A percentile compares a stretch with the other conserved stretches of the same genome.
Evolutionary conservation across 1,140 invertebrate genomes (phyloP).

Genomic region (Lamellibrachia luymesi): DNA sequence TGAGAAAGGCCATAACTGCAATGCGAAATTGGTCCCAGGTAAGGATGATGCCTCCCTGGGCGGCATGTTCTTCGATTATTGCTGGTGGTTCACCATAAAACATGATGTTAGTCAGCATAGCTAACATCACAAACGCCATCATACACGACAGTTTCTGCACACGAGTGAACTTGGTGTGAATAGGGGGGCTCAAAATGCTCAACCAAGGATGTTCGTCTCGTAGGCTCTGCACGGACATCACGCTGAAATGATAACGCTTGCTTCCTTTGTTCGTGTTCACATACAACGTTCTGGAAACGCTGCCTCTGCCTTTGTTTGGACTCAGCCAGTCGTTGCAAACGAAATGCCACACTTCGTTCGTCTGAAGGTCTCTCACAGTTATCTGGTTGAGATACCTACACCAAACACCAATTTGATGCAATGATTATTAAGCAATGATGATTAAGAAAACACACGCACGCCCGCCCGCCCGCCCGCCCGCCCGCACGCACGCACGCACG

Average conservation of each 20-base stretch:
- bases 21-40: not conserved
- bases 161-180: not conserved
- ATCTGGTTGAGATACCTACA: conserved; percentile 12
- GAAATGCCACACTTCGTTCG: conserved; percentile 14
- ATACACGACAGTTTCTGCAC: not conserved
- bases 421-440: not conserved
- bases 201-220: not conserved
- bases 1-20: not conserved
- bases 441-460: no score
- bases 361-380: conserved; percentile 7
- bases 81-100: not conserved
- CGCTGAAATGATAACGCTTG: not conserved
- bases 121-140: not conserved
- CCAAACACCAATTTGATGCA: not conserved
- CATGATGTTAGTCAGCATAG: not conserved
- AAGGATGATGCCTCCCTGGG: not conserved
- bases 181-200: not conserved
- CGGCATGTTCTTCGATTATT: not conserved
- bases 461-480: no score
- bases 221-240: not conserved
- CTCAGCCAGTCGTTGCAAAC: conserved; percentile 8
- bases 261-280: not conserved
- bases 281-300: not conserved
- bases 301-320: not conserved
- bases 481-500: no score